Conservation (phyloP, 2,113 vertebrate genomes). For the Macrotus californicus region DNA sequence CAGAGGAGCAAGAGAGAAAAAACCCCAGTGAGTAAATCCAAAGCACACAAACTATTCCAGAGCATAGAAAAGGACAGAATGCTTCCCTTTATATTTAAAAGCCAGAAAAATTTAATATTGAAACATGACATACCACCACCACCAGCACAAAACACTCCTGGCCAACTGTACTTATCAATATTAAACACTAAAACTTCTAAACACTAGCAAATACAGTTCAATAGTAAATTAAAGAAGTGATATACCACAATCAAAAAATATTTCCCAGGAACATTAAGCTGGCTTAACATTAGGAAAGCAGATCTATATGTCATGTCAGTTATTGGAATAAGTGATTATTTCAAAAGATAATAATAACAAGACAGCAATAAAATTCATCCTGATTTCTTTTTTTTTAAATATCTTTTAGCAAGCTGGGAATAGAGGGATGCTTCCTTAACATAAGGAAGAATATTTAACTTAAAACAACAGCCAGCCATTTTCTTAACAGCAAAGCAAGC, state of each 20-base stretch:
- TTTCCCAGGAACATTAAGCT: not conserved
- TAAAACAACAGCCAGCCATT: not conserved
- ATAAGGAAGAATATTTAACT: not conserved
- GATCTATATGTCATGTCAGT: no score
- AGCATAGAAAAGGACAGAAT: not conserved
- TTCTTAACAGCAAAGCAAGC: not conserved
- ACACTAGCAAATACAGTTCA: not conserved
- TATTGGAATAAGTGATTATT: not conserved
- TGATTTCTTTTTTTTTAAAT: not conserved
- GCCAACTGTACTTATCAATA: not conserved
- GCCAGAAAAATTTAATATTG: not conserved
- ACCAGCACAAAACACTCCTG: not conserved
- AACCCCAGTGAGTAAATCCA: not conserved
- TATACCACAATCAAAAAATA: not conserved
- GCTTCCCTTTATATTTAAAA: not conserved
- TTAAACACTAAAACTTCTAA: not conserved
- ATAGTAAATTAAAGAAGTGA: not conserved
- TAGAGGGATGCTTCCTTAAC: not conserved
- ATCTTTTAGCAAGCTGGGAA: not conserved
- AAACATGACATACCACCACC: not conserved
- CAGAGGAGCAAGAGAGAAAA: not conserved
- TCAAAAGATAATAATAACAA: not conserved
- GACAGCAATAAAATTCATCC: not conserved
- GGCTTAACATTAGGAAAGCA: not conserved
- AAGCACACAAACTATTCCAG: not conserved